Evolutionary conservation across 2,888 invertebrate species (phyloP), one percentile per base, ranked within the genome.

Genomic region (Lordiphosa fenestrarum): DNA sequence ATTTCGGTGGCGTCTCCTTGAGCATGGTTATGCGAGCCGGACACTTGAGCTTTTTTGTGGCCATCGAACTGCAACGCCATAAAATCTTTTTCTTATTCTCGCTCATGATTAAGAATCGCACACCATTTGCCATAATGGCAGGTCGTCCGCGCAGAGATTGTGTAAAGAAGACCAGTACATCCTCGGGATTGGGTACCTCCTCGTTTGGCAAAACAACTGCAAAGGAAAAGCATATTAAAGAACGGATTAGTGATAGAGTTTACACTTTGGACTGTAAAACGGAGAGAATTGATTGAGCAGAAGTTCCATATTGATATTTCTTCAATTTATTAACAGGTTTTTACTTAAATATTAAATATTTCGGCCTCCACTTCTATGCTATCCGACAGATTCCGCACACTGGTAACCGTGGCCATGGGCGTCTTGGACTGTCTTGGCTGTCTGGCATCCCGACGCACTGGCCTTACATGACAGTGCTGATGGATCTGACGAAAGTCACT

Each of bases 51-150:
- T 89, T 89, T 66, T 90, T 90, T 15, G 90, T 90, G 25, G 89
- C 89, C 90, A 90, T 90, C 9, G 87, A 89, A 46, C 89, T 89
- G 70, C 90, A 90, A 15, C 90, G 87, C 90, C 90, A 90, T 21
- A 90, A 67, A 4, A 90, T 88, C 72, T 89, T 89, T 73, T 88
- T 89, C 55, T 87, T 87, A 66, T 89, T 90, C 69, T 90, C 89
- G 61, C 89, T 90, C 90, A 90, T 90, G n/a, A 89, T 84, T 6
- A 90, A 78, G 57, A 89, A 90, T 10, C 90, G 85, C n/a, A 89
- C 84, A 53, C 89, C 89, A 55, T 90, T 89, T 35, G 89, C 90
- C 85, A 90, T 87, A n/a, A 90, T 90, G 7, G 90, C 90, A 0
- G 90, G 90, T 3, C 89, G 86, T 7, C 90, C 90, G 39, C 90